Evolutionary conservation across 1,140 invertebrate species (phyloP), one percentile per base, ranked within the genome.

Genomic region (Atta texana): DNA sequence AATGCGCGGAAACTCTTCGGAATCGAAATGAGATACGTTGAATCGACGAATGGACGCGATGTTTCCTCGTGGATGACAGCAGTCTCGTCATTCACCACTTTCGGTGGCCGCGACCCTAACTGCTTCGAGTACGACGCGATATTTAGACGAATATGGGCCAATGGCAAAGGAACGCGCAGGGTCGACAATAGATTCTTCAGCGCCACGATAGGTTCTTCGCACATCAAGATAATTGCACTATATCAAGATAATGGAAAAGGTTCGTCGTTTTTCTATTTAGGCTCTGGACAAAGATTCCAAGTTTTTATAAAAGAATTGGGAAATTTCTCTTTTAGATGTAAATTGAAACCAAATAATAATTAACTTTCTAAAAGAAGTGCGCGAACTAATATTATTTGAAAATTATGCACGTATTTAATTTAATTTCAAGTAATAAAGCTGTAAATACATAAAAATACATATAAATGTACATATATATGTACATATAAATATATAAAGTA

Each of bases 101-200:
- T 84, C 55, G 39, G 55, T 61, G 69, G 55, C 80, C 80, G 55
- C 68, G 80, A 84, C 80, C 57, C 53, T 63, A 63, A 74, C 69
- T 84, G 80, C 69, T 31, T 59, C 18, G 18, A 18, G 49, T 61
- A 61, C 16, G 53, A 59, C 12, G 24, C 24, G 69, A 84, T 84
- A 63, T 84, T 84, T 84, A 74, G 55, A n/a, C 66, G 80, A 74
- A 84, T 84, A 84, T 84, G 55, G 69, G 69, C 80, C 80, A 84
- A 84, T 75, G 4, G 44, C 80, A 75, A 61, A 57, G 39, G 49
- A 84, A 74, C 18, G 55, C 55, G 55, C 80, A 84, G 80, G 53
- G 69, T 75, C 69, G 80, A 74, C 69, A 21, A 31, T 84, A 24
- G 80, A 21, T 57, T 74, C 28, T 63, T 74, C 28, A 61, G 80